phyloP scores from a whole-genome alignment of 2,113 vertebrate species.

The Chionis minor region DNA sequence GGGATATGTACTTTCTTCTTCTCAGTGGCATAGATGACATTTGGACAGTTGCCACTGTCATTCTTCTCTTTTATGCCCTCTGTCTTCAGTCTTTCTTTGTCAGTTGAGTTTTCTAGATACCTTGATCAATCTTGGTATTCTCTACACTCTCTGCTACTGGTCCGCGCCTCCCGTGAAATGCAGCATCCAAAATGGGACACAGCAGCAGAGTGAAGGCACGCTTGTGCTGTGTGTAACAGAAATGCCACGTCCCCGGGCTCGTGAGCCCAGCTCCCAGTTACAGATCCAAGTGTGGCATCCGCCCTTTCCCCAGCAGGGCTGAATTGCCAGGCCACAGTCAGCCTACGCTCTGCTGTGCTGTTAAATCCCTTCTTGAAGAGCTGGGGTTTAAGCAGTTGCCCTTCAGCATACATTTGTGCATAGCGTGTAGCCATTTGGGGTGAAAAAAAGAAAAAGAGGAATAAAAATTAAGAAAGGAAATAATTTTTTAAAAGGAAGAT shows the following conservation, averaged over 20 bases:
- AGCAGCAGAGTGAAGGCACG: neutral
- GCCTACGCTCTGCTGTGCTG: neutral
- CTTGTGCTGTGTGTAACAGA: neutral
- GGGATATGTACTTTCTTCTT: neutral
- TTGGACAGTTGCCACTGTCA: neutral
- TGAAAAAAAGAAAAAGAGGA: rapidly evolving
- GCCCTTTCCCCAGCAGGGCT: neutral
- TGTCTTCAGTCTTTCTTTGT: neutral
- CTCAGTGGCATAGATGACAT: neutral
- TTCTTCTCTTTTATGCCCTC: neutral
- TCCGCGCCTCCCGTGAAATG: rapidly evolving
- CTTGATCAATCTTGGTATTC: neutral
- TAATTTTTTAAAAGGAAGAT: neutral
- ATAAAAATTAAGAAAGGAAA: neutral
- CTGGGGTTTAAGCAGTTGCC: neutral
- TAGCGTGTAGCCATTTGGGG: neutral
- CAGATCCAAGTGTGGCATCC: neutral
- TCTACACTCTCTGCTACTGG: neutral
- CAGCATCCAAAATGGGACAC: neutral
- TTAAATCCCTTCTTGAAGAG: neutral
- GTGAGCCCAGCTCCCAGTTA: neutral
- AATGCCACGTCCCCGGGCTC: neutral
- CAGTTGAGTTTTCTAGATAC: neutral
- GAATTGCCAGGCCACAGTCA: neutral
- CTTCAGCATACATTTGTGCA: neutral